Conservation (phyloP, 1,140 invertebrate species). For the Ostrea denselamellosa region DNA sequence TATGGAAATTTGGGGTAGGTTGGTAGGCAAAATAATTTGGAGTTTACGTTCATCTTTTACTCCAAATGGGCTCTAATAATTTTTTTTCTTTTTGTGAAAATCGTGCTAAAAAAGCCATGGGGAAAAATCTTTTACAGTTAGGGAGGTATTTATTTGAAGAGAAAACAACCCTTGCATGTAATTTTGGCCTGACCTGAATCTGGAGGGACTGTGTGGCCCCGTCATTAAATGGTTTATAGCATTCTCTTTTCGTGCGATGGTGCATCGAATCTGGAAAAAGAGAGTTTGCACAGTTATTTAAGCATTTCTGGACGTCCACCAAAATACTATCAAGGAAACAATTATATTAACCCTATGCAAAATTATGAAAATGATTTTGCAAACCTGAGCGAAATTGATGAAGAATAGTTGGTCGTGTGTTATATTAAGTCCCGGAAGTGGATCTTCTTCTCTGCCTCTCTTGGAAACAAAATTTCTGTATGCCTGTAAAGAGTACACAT, state of each 20-base stretch:
- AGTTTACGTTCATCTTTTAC: too few species aligned
- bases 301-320: background rate
- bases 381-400: constrained; percentile 72
- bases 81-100: too few species aligned
- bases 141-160: too few species aligned
- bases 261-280: constrained; percentile 77
- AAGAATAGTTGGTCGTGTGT: constrained; percentile 88
- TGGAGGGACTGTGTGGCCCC: constrained; percentile 78
- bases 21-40: too few species aligned
- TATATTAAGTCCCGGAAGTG: constrained; percentile 80
- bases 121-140: too few species aligned
- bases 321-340: background rate
- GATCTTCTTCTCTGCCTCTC: constrained; percentile 65
- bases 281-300: background rate
- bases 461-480: constrained; percentile 65
- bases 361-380: constrained; percentile 5
- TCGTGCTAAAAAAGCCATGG: too few species aligned
- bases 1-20: too few species aligned
- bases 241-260: constrained; percentile 75
- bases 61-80: too few species aligned
- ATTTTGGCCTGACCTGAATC: constrained; percentile 74
- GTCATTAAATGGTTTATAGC: constrained; percentile 76
- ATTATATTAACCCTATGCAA: background rate
- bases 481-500: constrained; percentile 58
- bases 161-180: too few species aligned